Conservation (phyloP, 2,888 invertebrate genomes). For the Laspeyria flexula region DNA sequence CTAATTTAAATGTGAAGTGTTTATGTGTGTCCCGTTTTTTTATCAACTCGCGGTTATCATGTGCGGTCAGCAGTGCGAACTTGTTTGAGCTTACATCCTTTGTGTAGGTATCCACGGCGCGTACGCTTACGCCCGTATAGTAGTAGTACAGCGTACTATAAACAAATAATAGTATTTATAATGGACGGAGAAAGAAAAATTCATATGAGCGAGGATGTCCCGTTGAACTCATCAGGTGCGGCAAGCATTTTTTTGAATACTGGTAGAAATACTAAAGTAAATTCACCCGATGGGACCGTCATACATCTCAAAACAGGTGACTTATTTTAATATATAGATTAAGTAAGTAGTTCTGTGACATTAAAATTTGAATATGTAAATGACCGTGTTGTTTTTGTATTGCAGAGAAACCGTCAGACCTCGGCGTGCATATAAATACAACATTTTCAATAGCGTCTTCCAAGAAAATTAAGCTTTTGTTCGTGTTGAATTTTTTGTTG, state of each 20-base stretch:
- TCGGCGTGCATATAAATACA: slow-evolving; percentile 80
- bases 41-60: slow-evolving; percentile 69
- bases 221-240: slow-evolving; percentile 74
- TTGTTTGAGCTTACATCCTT: slow-evolving; percentile 78
- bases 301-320: slow-evolving; percentile 82
- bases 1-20: slow-evolving; percentile 58
- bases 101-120: slow-evolving; percentile 75
- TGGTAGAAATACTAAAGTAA: slow-evolving; percentile 70
- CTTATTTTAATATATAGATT: slow-evolving; percentile 18
- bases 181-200: slow-evolving; percentile 79
- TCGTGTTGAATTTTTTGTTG: slow-evolving; percentile 76
- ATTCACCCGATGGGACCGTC: slow-evolving; percentile 72
- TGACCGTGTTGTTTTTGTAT: slow-evolving; percentile 46
- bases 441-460: slow-evolving; percentile 81
- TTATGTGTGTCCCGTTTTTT: slow-evolving; percentile 62
- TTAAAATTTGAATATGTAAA: not conserved
- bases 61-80: slow-evolving; percentile 67
- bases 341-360: not conserved
- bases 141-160: slow-evolving; percentile 59
- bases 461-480: slow-evolving; percentile 80
- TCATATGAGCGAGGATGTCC: slow-evolving; percentile 74
- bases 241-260: slow-evolving; percentile 80
- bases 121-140: slow-evolving; percentile 64
- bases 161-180: slow-evolving; percentile 51
- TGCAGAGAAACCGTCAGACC: slow-evolving; percentile 76